Conservation (phyloP, 2,888 invertebrate genomes). For the Andrena chrysosceles region DNA sequence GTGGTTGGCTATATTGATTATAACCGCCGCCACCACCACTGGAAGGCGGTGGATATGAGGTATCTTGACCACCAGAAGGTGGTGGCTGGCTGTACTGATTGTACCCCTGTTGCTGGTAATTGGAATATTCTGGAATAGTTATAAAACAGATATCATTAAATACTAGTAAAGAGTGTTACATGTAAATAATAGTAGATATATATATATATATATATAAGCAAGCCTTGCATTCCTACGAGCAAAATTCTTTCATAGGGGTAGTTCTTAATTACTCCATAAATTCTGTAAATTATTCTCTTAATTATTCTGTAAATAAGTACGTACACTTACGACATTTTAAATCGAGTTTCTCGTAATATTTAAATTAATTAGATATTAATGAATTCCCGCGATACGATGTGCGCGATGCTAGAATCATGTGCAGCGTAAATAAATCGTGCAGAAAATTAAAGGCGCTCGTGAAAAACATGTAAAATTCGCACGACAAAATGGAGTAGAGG, state of each 20-base stretch:
- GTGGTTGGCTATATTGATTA: conserved; percentile 83
- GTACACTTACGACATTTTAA: neutral
- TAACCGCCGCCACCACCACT: conserved; percentile 76
- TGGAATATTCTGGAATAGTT: conserved; percentile 80
- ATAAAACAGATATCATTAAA: neutral
- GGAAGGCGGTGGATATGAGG: conserved; percentile 83
- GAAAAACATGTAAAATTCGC: neutral
- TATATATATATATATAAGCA: no score
- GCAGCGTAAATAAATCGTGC: neutral
- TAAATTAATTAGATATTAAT: neutral
- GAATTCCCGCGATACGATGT: neutral
- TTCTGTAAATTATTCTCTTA: no score
- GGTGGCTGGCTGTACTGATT: conserved; percentile 82
- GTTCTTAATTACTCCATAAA: no score
- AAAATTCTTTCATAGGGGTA: no score
- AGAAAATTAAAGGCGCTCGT: neutral
- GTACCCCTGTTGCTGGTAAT: conserved; percentile 81
- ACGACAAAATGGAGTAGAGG: conserved; percentile 37
- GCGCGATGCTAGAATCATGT: neutral
- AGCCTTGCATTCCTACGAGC: no score
- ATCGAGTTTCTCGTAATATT: neutral
- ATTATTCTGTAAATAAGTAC: no score
- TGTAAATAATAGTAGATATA: no score
- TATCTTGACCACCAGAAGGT: conserved; percentile 79
- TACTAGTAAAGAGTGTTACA: neutral